Evolutionary conservation across 1,140 invertebrate species (phyloP).

Genomic region (Atopsyche davidsoni): DNA sequence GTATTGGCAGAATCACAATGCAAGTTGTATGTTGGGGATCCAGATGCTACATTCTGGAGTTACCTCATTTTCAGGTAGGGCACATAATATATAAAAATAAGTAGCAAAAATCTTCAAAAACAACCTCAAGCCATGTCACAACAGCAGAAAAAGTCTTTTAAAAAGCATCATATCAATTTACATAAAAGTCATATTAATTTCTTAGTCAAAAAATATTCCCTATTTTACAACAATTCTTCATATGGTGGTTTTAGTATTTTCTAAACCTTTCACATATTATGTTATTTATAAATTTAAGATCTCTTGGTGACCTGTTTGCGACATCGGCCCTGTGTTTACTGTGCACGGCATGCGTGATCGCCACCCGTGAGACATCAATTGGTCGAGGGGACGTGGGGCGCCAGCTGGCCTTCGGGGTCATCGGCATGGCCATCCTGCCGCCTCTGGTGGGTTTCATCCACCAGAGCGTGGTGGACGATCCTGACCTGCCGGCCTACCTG

Average conservation of each 20-base stretch:
- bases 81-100: not conserved
- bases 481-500: constrained; percentile 39
- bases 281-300: constrained; percentile 39
- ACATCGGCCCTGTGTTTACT: constrained; percentile 63
- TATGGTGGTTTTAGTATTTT: not conserved
- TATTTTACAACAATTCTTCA: not conserved
- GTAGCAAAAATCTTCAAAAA: too few relatives aligned
- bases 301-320: constrained; percentile 70
- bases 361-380: constrained; percentile 69
- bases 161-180: too few relatives aligned
- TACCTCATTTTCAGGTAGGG: constrained; percentile 57
- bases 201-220: too few relatives aligned
- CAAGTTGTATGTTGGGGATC: constrained; percentile 53
- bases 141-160: too few relatives aligned
- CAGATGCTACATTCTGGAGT: constrained; percentile 60
- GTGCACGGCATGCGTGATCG: constrained; percentile 71
- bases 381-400: constrained; percentile 73
- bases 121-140: too few relatives aligned
- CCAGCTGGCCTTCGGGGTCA: constrained; percentile 69
- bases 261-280: not conserved
- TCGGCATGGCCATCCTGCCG: constrained; percentile 66
- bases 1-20: constrained; percentile 61
- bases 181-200: too few relatives aligned
- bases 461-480: constrained; percentile 29
- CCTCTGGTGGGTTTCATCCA: constrained; percentile 57